Evolutionary conservation across 2,888 invertebrate species (phyloP), one percentile per base, ranked within the genome.

Genomic region (Ichneumoninae sp.): DNA sequence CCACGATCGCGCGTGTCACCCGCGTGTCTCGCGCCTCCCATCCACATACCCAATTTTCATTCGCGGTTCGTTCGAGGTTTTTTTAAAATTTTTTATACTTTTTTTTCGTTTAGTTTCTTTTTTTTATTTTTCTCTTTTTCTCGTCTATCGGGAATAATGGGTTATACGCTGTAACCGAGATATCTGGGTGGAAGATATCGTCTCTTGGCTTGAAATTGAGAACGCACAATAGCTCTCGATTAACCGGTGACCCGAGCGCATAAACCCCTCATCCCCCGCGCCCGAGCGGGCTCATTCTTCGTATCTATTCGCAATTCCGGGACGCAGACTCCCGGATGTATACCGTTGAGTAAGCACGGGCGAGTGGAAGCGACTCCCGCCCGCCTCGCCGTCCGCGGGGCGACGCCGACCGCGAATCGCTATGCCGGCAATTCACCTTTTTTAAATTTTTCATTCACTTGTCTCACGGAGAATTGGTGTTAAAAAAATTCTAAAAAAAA

Each of bases 1-100:
- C 76, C 82, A 75, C 77, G 60, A 65, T 72, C 70, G 77, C 69
- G 62, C 75, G 78, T 76, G 76, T 80, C 81, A 79, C 78, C 72
- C 83, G 70, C 78, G 74, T 66, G 70, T 74, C 77, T 50, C 54
- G 69, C 30, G 19, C 30, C 50, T 50, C 54, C 16, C 4, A 40
- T 72, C 76, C 47, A 26, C 69, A 66, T 68, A 66, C 44, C 19
- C 52, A 33, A 68, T 72, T 79, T 77, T 79, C 74, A 44, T 66
- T 70, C 79, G 57, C 72, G 44, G 52, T 54, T 65, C 70, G 33
- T 62, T 71, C 3, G 6, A 50, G 13, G 36, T 60, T 44, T 57
- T 69, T 78, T 60, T 1, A 22, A 22, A 22, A 22, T n/a, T 72
- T 66, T 36, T 50, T 65, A n/a, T n/a, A n/a, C 0, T 8, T n/a